Percentiles rank a stretch among this genome's conserved stretches.
Conservation (phyloP, 2,113 vertebrate species). For the Sarotherodon lohbergeri region DNA sequence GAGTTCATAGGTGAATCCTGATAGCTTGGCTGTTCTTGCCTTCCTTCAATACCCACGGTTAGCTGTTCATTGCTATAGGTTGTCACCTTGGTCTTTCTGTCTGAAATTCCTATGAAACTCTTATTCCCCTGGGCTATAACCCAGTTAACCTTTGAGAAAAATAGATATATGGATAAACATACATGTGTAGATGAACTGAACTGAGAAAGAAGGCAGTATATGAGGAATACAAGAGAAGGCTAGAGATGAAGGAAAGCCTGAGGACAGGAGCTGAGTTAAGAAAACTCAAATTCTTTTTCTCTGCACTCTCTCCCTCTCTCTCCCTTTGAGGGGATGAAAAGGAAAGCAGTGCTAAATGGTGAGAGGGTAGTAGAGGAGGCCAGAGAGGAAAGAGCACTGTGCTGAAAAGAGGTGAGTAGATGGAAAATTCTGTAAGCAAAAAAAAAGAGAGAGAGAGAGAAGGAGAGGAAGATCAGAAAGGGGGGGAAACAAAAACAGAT, state of each 20-base stretch:
- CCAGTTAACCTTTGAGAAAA: background rate
- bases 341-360: background rate
- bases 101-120: background rate
- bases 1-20: background rate
- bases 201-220: background rate
- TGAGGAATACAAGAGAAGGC: background rate
- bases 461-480: background rate
- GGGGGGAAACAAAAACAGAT: background rate
- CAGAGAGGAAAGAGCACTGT: background rate
- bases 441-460: background rate
- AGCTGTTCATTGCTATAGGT: background rate
- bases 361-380: background rate
- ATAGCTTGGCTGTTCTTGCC: background rate
- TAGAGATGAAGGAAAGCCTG: background rate
- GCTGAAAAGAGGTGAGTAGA: background rate
- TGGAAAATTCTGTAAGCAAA: background rate
- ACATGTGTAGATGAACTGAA: background rate
- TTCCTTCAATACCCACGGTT: background rate
- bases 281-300: background rate
- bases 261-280: background rate
- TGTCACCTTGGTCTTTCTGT: background rate
- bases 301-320: background rate
- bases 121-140: background rate
- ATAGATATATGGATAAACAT: background rate
- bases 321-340: slow-evolving; percentile 13